Percentiles rank a stretch among this genome's conserved stretches.
These are phyloP conservation scores for Tridacna gigas DNA, from an alignment of 2,888 invertebrate genomes.

Conservation along the genomic window DNA sequence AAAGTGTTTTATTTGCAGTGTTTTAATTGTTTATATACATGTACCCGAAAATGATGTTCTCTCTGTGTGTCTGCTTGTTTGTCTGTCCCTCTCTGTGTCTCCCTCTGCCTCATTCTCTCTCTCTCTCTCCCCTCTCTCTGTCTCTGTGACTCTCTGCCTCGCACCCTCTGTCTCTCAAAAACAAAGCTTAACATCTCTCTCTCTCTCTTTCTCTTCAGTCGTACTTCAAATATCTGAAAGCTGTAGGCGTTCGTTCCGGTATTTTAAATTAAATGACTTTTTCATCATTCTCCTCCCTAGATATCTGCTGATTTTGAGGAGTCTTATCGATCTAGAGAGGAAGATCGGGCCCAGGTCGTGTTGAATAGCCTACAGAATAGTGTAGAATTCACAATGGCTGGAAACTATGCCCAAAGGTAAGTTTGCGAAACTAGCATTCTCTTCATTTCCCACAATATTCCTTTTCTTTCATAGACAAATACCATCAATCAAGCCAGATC, in stretches of 20 bases:
- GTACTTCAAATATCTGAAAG: too few relatives aligned
- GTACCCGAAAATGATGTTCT: too few relatives aligned
- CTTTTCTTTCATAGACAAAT: neutral
- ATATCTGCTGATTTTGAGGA: slow-evolving; percentile 3
- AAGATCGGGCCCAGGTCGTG: slow-evolving; percentile 5
- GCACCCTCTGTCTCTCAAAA: neutral
- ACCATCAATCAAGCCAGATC: too few relatives aligned
- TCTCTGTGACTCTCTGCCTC: too few relatives aligned
- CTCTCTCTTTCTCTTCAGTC: neutral
- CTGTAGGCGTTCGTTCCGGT: too few relatives aligned
- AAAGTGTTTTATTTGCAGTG: too few relatives aligned
- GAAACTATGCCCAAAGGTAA: slow-evolving; percentile 19
- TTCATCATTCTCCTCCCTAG: neutral
- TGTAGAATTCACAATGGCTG: slow-evolving; percentile 13
- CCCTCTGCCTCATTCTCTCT: too few relatives aligned
- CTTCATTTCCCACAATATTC: neutral
- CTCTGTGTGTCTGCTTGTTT: neutral
- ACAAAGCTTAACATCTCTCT: neutral
- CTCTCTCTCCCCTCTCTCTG: too few relatives aligned
- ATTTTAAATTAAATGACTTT: too few relatives aligned
- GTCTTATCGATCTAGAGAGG: neutral
- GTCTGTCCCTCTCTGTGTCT: neutral
- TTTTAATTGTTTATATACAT: too few relatives aligned
- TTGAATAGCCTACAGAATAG: slow-evolving; percentile 10
- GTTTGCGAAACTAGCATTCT: neutral